Evolutionary conservation across 1,140 invertebrate species (phyloP).

Genomic region (Octopus bimaculoides): DNA sequence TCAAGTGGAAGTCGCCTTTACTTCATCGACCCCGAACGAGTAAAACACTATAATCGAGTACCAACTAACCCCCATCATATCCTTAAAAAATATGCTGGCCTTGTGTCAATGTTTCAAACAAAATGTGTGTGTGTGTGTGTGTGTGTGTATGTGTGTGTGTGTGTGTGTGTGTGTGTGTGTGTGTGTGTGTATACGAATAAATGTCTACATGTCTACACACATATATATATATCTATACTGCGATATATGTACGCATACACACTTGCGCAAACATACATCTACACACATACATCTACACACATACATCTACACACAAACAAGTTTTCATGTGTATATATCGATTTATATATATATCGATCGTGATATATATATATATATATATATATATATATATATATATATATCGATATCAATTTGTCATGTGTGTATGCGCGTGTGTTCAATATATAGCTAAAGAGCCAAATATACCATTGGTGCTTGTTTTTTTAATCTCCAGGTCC

Average conservation of each 20-base stretch:
- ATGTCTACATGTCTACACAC: background rate
- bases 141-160: no score
- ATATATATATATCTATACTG: background rate
- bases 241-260: background rate
- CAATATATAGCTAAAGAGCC: background rate
- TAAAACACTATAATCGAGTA: no score
- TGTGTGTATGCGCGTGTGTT: background rate
- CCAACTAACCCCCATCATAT: no score
- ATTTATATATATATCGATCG: background rate
- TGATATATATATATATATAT: background rate
- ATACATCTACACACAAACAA: background rate
- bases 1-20: no score
- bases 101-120: no score
- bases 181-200: no score
- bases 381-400: slow-evolving; percentile 4
- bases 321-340: background rate
- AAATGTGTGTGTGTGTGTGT: no score
- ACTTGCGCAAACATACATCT: background rate
- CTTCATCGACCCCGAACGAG: no score
- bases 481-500: no score
- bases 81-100: no score
- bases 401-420: background rate
- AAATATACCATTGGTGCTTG: background rate
- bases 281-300: background rate
- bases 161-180: no score